Evolutionary conservation across 2,888 invertebrate genomes (phyloP).

Genomic region (Aradus depressus): DNA sequence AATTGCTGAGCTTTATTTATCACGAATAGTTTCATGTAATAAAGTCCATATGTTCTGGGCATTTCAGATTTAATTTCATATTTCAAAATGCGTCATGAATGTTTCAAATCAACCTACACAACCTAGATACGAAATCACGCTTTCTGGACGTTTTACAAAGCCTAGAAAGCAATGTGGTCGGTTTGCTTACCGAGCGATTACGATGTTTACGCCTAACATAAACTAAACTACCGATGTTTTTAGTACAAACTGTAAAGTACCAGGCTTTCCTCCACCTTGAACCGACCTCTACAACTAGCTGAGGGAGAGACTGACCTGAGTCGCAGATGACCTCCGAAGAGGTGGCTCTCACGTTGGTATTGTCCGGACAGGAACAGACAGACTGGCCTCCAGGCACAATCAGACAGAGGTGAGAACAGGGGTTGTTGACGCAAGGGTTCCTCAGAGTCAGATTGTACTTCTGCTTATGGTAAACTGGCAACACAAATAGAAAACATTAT

Average conservation of each 20-base stretch:
- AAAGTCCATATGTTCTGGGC: too few species aligned
- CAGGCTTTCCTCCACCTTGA: too few species aligned
- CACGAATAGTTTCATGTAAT: too few species aligned
- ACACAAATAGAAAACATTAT: slow-evolving; percentile 31
- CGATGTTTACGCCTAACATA: too few species aligned
- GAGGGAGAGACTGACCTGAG: slow-evolving; percentile 49
- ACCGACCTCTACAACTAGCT: not conserved
- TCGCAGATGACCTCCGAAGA: slow-evolving; percentile 58
- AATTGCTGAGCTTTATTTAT: too few species aligned
- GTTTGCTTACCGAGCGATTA: too few species aligned
- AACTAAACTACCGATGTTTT: not conserved
- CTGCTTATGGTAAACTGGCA: slow-evolving; percentile 68
- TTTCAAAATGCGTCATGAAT: too few species aligned
- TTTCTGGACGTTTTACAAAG: too few species aligned
- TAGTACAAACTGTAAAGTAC: not conserved
- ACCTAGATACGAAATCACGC: too few species aligned
- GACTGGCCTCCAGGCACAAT: slow-evolving; percentile 70
- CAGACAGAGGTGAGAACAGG: slow-evolving; percentile 88
- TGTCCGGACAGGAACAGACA: slow-evolving; percentile 85
- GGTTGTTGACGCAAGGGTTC: slow-evolving; percentile 56
- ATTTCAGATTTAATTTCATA: too few species aligned
- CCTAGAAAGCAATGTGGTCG: too few species aligned
- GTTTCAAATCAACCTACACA: too few species aligned
- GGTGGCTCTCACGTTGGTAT: slow-evolving; percentile 37
- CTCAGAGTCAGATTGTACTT: slow-evolving; percentile 66